Conservation (phyloP, 2,888 invertebrate genomes). For the Cynaeus angustus region DNA sequence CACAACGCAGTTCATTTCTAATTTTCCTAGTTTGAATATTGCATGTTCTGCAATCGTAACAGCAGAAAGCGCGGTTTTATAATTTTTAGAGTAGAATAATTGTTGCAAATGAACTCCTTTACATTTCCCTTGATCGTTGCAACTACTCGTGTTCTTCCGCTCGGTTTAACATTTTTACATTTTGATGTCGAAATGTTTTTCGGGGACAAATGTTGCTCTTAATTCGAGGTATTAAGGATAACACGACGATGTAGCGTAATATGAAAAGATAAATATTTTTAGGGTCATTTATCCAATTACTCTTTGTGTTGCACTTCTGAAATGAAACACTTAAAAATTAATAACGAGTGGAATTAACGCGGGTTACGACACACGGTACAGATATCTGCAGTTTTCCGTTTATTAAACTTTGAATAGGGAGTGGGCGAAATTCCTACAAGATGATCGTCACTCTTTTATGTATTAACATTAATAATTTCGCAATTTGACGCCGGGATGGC, state of each 20-base stretch:
- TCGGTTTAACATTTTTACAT: slow-evolving; percentile 48
- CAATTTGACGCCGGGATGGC: slow-evolving; percentile 17
- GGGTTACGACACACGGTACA: slow-evolving; percentile 18
- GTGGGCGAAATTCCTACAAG: neutral
- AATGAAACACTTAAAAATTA: slow-evolving; percentile 47
- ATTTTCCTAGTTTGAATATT: slow-evolving; percentile 44
- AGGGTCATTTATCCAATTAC: slow-evolving; percentile 37
- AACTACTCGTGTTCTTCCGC: slow-evolving; percentile 37
- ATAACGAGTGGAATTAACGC: slow-evolving; percentile 18
- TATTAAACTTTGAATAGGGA: slow-evolving; percentile 35
- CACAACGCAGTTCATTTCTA: neutral
- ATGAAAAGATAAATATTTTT: slow-evolving; percentile 48
- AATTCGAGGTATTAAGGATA: neutral
- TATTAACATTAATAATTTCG: slow-evolving; percentile 34
- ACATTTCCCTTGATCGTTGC: slow-evolving; percentile 41
- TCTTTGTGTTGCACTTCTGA: slow-evolving; percentile 39
- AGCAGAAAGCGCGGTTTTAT: slow-evolving; percentile 20
- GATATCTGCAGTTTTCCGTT: slow-evolving; percentile 22
- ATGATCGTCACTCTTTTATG: slow-evolving; percentile 14
- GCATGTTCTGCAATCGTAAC: slow-evolving; percentile 43
- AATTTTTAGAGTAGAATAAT: slow-evolving; percentile 33
- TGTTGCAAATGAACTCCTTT: slow-evolving; percentile 48
- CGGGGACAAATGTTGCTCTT: slow-evolving; percentile 1
- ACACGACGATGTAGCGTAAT: slow-evolving; percentile 21
- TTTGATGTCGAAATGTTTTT: slow-evolving; percentile 26